Evolutionary conservation across 1,140 invertebrate species (phyloP), one percentile per base, ranked within the genome.

Genomic region (Apis laboriosa): DNA sequence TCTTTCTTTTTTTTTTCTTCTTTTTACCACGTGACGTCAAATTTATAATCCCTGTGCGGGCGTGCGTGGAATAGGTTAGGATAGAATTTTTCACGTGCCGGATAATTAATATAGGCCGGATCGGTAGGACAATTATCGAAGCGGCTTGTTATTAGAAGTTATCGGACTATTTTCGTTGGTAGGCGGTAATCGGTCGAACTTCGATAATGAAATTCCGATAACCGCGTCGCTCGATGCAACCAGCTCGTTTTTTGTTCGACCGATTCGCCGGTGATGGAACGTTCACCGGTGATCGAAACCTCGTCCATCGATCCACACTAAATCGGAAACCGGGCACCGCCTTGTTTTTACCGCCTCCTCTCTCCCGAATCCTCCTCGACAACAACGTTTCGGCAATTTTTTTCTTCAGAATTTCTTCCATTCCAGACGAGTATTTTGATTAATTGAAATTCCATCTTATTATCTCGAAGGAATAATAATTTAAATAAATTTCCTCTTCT

Each of bases 161-260:
- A 88, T 86, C 85, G 72, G 81, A 60, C 67, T 78, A 83, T 84
- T 84, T 84, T 88, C 58, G 34, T 7, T 43, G 86, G 84, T 85
- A 83, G 87, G 76, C 86, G 78, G 75, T 70, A 70, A 88, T 88
- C 86, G 76, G 72, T 60, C 77, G 49, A 85, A 79, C 80, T 66
- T 67, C 87, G 83, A 78, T 88, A 88, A 88, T 88, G 87, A 87
- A 88, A 88, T 88, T 88, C 87, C 87, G 78, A 88, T 88, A 88
- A 88, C 76, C 83, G 55, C 75, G 72, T 74, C 51, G 73, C 72
- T 75, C 80, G 86, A 66, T 58, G 73, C 85, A 73, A 68, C 75
- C 51, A 28, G n/a, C 73, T n/a, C 60, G 68, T 56, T 75, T 86
- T 84, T 86, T 86, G 73, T 71, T 7, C 70, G 64, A 8, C 13